phyloP scores from a whole-genome alignment of 1,140 invertebrate genomes.

The Trachymyrmex cornetzi region DNA sequence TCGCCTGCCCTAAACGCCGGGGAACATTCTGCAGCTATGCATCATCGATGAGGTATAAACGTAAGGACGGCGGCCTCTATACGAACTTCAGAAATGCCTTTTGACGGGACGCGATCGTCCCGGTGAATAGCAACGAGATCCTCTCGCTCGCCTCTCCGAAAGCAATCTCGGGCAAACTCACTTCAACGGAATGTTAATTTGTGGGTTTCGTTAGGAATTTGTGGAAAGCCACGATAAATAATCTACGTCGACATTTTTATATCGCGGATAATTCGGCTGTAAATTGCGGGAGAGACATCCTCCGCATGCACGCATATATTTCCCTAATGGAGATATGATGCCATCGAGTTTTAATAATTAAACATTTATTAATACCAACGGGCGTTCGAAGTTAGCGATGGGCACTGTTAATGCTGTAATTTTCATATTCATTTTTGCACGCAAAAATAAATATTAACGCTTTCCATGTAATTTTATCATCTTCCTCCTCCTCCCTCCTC shows the following conservation, averaged over 20 bases:
- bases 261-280: neutral
- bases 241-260: neutral
- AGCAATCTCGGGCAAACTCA: neutral
- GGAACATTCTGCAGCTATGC: conserved; percentile 67
- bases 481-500: no score
- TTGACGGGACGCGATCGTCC: neutral
- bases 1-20: conserved; percentile 49
- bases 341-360: conserved; percentile 17
- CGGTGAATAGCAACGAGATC: neutral
- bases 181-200: conserved; percentile 9
- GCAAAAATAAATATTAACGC: neutral
- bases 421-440: neutral
- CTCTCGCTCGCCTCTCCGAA: neutral
- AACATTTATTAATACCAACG: conserved; percentile 24
- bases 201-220: neutral
- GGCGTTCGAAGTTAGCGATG: neutral
- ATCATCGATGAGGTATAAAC: conserved; percentile 60
- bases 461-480: neutral
- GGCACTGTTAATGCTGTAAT: neutral
- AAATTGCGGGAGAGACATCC: neutral
- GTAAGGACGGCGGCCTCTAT: conserved; percentile 14
- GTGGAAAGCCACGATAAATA: neutral
- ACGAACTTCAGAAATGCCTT: conserved; percentile 6
- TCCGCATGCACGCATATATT: neutral
- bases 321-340: conserved; percentile 19